These are phyloP conservation scores for Sarcophaga subvicina DNA, from an alignment of 2,888 invertebrate genomes.

Conservation along the genomic window DNA sequence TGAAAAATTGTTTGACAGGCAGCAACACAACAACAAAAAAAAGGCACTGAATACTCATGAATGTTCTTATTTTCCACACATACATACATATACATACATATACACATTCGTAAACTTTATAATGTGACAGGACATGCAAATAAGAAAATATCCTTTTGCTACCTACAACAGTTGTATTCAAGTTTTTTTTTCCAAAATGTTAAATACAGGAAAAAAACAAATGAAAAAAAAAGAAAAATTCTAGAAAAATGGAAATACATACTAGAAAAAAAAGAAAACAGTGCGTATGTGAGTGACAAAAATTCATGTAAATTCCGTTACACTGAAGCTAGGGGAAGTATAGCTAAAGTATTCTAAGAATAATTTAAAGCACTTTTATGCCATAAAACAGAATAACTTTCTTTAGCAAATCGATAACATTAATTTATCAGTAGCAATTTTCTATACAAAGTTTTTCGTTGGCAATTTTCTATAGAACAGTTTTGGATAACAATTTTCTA, in stretches of 20 bases:
- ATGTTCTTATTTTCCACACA: conserved; percentile 22
- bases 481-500: too few relatives aligned
- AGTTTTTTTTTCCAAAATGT: conserved; percentile 20
- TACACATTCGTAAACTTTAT: conserved; percentile 39
- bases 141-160: conserved; percentile 59
- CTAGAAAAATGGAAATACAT: too few relatives aligned
- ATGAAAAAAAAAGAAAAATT: not conserved
- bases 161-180: not conserved
- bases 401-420: too few relatives aligned
- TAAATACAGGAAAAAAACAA: not conserved
- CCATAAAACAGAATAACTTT: too few relatives aligned
- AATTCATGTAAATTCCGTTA: conserved; percentile 51
- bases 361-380: too few relatives aligned
- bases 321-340: conserved; percentile 4
- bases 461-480: too few relatives aligned
- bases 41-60: conserved; percentile 12
- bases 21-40: not conserved
- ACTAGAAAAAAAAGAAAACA: too few relatives aligned
- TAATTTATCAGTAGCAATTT: too few relatives aligned
- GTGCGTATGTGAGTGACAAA: conserved; percentile 38
- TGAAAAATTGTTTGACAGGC: conserved; percentile 59
- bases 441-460: too few relatives aligned
- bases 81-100: not conserved
- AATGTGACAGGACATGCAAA: conserved; percentile 69
- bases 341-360: not conserved